Conservation (phyloP, 2,113 vertebrate genomes). For the Peromyscus maniculatus region DNA sequence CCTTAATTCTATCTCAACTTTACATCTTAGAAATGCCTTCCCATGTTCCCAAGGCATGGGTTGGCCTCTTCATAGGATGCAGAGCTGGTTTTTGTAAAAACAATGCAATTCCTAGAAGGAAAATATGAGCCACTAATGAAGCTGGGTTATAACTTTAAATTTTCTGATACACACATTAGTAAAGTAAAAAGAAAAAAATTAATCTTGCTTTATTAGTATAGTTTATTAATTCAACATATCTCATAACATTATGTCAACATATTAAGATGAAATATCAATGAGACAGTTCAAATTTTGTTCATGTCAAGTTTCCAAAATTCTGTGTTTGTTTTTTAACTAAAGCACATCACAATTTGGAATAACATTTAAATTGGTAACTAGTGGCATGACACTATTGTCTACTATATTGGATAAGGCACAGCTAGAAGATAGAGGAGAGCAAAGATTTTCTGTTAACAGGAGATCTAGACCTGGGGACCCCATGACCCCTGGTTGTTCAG, state of each 20-base stretch:
- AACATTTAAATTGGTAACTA: neutral
- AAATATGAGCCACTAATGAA: neutral
- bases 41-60: neutral
- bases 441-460: neutral
- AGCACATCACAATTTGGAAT: conserved; percentile 16
- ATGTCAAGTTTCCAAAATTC: conserved; percentile 29
- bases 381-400: neutral
- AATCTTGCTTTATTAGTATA: neutral
- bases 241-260: neutral
- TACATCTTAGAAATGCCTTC: conserved; percentile 28
- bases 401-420: neutral
- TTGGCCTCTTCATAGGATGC: neutral
- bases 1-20: conserved; percentile 16
- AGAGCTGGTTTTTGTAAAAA: neutral
- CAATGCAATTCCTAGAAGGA: neutral
- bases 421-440: neutral
- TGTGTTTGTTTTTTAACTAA: neutral
- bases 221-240: neutral
- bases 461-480: neutral
- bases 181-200: conserved; percentile 15
- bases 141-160: neutral
- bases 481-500: neutral
- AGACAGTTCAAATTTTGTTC: neutral
- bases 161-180: neutral
- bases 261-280: conserved; percentile 37